Evolutionary conservation across 2,113 vertebrate species (phyloP), one percentile per base, ranked within the genome.

Genomic region (Gallinago media): DNA sequence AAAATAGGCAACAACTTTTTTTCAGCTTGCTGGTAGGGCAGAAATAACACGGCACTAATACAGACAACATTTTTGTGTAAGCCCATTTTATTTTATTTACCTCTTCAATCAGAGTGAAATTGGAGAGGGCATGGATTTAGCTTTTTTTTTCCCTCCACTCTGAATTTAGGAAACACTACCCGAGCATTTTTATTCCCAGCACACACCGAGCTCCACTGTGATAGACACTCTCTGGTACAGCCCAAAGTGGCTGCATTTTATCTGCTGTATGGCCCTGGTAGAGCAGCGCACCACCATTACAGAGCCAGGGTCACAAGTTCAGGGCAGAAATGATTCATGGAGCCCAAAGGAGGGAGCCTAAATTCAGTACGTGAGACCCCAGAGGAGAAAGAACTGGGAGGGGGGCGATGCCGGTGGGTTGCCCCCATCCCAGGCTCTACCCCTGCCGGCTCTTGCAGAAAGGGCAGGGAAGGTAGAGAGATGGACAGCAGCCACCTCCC

Each of bases 21-120:
- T 91, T 83, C 75, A 67, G 26, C 74, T 76, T 76, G 9, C 88
- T 87, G 75, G 52, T 92, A 75, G 81, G 95, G 44, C 82, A 94
- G 83, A 92, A 96, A 88, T 87, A 93, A 84, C 42, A 68, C 12
- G 79, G 78, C 86, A 59, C 75, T 94, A 91, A 96, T 88, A 92
- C 93, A 97, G 83, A 26, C 94, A 95, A 87, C 84, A 49, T 89
- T 98, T 97, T 95, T 67, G 63, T 94, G 86, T 97, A 94, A 95
- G 54, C 80, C 68, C 81, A 81, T 94, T 95, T 93, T 81, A 68
- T 86, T 97, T 93, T 96, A 94, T 96, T 97, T 96, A 94, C 88
- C 27, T 96, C 83, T 87, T 95, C 85, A 95, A 93, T 94, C 91
- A 76, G 80, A 82, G 52, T 95, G 96, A 95, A 96, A 95, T 52